Evolutionary conservation across 2,797 vertebrate genomes (phyloP).

Genomic region (Rousettus madagascariensis): DNA sequence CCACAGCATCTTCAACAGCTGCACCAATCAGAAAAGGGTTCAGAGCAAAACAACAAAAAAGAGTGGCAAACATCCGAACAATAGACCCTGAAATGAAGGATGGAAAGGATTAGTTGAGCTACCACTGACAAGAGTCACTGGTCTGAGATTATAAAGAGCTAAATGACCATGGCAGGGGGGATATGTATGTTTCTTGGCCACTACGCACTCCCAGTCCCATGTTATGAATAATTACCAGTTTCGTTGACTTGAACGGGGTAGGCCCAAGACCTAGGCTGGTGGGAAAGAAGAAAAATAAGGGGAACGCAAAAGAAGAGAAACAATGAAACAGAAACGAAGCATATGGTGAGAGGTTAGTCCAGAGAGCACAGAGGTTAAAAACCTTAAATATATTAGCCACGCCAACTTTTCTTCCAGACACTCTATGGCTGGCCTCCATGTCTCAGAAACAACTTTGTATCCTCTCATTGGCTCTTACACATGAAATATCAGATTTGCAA

Average conservation of each 20-base stretch:
- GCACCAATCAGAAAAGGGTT: conserved; percentile 62
- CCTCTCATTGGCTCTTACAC: conserved; percentile 26
- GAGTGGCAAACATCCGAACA: conserved; percentile 56
- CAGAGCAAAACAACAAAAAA: not conserved
- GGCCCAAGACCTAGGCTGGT: not conserved
- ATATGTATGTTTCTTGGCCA: not conserved
- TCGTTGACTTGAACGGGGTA: conserved; percentile 29
- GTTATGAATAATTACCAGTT: conserved; percentile 55
- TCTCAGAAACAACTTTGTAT: conserved; percentile 55
- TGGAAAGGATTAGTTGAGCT: conserved; percentile 60
- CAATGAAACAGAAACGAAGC: conserved; percentile 40
- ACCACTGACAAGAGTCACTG: conserved; percentile 21
- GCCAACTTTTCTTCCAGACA: conserved; percentile 44
- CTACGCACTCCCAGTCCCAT: not conserved
- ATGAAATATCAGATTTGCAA: conserved; percentile 53
- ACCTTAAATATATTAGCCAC: conserved; percentile 50
- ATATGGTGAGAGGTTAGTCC: not conserved
- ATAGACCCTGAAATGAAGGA: conserved; percentile 55
- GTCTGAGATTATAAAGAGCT: not conserved
- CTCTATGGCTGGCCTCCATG: conserved; percentile 23
- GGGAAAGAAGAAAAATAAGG: not conserved
- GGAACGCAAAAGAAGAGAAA: conserved; percentile 29
- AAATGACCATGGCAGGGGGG: not conserved
- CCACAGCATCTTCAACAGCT: conserved; percentile 73
- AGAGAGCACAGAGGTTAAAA: conserved; percentile 42